Conservation (phyloP, 2,888 invertebrate species). For the Siphlonurus alternatus region DNA sequence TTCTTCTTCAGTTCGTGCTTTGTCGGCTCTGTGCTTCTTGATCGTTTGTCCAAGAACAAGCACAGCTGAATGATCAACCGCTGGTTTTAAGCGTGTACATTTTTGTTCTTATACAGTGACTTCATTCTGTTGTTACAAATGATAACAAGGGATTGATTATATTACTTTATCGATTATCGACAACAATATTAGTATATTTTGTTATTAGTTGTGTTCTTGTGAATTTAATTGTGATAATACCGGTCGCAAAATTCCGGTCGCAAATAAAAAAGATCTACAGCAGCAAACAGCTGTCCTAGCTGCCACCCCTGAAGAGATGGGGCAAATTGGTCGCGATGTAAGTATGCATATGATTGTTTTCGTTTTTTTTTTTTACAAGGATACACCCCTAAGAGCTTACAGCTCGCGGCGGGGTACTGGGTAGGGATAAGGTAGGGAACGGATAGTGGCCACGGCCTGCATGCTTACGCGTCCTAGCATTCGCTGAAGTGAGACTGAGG, state of each 20-base stretch:
- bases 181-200: background rate
- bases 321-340: background rate
- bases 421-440: no score
- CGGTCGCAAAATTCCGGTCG: conserved; percentile 8
- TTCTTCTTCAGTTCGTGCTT: conserved; percentile 1
- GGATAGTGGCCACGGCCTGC: no score
- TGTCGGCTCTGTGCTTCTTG: background rate
- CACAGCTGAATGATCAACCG: background rate
- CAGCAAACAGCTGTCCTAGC: background rate
- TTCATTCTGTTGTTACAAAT: background rate
- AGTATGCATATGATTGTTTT: no score
- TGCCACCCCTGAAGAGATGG: conserved; percentile 6
- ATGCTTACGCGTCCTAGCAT: no score
- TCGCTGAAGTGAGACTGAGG: no score
- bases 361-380: no score
- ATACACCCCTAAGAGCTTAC: no score
- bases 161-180: background rate
- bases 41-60: conserved; percentile 3
- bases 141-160: background rate
- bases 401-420: no score
- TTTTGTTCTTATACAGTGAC: background rate
- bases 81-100: background rate
- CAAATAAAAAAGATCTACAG: conserved; percentile 5
- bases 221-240: no score
- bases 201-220: background rate